Percentiles rank a stretch among this genome's conserved stretches.
phyloP scores from a whole-genome alignment of 2,888 invertebrate species.

The Drosophila paramelanica region DNA sequence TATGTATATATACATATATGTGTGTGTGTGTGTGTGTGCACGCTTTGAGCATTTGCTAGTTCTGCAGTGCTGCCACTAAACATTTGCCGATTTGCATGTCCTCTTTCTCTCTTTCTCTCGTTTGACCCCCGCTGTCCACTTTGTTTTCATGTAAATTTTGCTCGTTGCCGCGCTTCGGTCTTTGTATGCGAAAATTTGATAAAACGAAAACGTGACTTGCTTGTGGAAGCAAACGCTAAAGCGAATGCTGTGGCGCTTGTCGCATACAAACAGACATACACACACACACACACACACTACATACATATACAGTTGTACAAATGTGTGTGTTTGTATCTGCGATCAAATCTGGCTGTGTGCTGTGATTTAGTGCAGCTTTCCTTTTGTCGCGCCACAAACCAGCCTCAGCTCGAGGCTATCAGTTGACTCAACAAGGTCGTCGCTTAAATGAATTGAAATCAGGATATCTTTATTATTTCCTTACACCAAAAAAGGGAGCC shows the following conservation, averaged over 20 bases:
- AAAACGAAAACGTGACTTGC: slow-evolving; percentile 81
- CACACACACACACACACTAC: slow-evolving; percentile 4
- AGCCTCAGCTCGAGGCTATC: slow-evolving; percentile 42
- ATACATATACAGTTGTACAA: slow-evolving; percentile 9
- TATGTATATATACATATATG: slow-evolving; percentile 12
- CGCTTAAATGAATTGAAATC: slow-evolving; percentile 66
- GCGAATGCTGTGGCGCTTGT: slow-evolving; percentile 26
- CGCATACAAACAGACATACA: slow-evolving; percentile 23
- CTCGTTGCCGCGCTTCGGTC: slow-evolving; percentile 40
- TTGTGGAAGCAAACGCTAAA: slow-evolving; percentile 47
- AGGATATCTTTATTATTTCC: slow-evolving; percentile 70
- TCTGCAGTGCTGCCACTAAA: slow-evolving; percentile 51
- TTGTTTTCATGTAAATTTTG: slow-evolving; percentile 72
- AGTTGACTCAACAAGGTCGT: slow-evolving; percentile 69
- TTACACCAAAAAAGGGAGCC: slow-evolving; percentile 28
- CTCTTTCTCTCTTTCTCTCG: slow-evolving; percentile 16
- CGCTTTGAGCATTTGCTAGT: slow-evolving; percentile 52
- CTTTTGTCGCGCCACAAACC: slow-evolving; percentile 35
- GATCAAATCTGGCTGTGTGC: slow-evolving; percentile 50
- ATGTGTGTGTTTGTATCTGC: slow-evolving; percentile 29
- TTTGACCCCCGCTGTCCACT: slow-evolving; percentile 31
- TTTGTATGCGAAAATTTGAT: slow-evolving; percentile 77
- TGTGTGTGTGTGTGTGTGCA: slow-evolving; percentile 6
- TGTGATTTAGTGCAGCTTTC: slow-evolving; percentile 70
- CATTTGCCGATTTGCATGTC: slow-evolving; percentile 56